Conservation (phyloP, 2,113 vertebrate species). For the Heteronetta atricapilla region DNA sequence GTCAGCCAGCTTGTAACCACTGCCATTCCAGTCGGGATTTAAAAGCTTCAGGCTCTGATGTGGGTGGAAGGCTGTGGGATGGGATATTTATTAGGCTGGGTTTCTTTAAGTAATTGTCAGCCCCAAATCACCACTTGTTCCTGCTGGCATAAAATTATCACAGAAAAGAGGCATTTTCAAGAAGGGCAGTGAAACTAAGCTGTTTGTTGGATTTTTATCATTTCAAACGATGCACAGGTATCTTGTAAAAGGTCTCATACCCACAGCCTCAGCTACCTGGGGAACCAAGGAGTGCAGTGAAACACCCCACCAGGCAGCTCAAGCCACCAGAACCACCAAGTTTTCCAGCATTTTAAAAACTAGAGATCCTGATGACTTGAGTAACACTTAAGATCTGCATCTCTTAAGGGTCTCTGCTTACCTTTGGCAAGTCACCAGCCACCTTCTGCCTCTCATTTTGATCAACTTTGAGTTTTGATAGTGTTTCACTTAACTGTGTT, state of each 20-base stretch:
- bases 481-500: conserved; percentile 88
- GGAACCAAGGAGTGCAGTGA: neutral
- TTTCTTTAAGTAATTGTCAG: neutral
- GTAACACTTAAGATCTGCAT: neutral
- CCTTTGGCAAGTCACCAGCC: conserved; percentile 91
- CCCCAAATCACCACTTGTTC: neutral
- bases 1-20: neutral
- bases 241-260: neutral
- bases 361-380: neutral
- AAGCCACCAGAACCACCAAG: accelerated
- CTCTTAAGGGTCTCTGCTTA: conserved; percentile 52
- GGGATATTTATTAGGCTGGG: neutral
- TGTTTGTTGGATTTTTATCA: neutral
- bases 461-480: conserved; percentile 87
- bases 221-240: neutral
- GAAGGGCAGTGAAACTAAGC: neutral
- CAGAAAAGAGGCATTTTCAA: neutral
- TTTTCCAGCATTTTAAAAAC: neutral
- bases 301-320: neutral
- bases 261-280: neutral
- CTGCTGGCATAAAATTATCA: neutral
- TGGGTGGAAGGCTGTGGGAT: neutral
- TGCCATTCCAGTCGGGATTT: neutral
- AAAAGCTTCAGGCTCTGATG: neutral
- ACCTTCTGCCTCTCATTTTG: conserved; percentile 89